These are phyloP conservation scores for Acleris emargana DNA, from an alignment of 2,888 invertebrate species.

Conservation along the genomic window DNA sequence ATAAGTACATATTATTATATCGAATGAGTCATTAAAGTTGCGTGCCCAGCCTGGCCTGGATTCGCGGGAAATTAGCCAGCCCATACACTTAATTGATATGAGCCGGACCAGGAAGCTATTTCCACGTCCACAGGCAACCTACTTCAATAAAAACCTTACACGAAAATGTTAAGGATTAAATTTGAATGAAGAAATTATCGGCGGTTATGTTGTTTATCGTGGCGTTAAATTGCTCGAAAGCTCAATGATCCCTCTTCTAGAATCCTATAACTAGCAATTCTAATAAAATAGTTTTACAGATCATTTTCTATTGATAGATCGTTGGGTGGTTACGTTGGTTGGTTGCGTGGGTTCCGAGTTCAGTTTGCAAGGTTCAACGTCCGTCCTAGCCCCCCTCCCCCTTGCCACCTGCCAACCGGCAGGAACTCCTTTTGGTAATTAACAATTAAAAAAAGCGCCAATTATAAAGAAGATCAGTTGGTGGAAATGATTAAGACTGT, in stretches of 20 bases:
- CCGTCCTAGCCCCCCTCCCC: constrained; percentile 75
- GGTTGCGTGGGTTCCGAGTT: constrained; percentile 43
- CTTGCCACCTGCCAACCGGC: constrained; percentile 57
- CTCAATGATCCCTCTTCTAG: constrained; percentile 77
- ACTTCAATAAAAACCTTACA: not conserved
- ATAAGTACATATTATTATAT: constrained; percentile 35
- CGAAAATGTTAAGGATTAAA: constrained; percentile 41
- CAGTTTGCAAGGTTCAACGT: constrained; percentile 69
- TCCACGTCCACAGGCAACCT: constrained; percentile 49
- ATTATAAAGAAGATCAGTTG: constrained; percentile 60
- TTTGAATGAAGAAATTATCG: constrained; percentile 37
- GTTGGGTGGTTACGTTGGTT: constrained; percentile 51
- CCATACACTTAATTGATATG: constrained; percentile 75
- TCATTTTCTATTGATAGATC: constrained; percentile 44
- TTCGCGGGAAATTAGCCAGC: constrained; percentile 75
- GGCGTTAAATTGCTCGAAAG: constrained; percentile 71
- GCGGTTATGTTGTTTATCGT: constrained; percentile 54
- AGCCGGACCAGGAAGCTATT: constrained; percentile 74
- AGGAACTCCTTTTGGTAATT: constrained; percentile 73
- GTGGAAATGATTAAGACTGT: constrained; percentile 55
- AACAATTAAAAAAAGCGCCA: constrained; percentile 62
- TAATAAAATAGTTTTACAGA: constrained; percentile 46
- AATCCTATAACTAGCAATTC: constrained; percentile 48
- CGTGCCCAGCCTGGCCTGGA: constrained; percentile 69
- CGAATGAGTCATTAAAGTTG: constrained; percentile 47